Evolutionary conservation across 2,797 vertebrate genomes (phyloP).

Genomic region (Leucoraja ocellata): DNA sequence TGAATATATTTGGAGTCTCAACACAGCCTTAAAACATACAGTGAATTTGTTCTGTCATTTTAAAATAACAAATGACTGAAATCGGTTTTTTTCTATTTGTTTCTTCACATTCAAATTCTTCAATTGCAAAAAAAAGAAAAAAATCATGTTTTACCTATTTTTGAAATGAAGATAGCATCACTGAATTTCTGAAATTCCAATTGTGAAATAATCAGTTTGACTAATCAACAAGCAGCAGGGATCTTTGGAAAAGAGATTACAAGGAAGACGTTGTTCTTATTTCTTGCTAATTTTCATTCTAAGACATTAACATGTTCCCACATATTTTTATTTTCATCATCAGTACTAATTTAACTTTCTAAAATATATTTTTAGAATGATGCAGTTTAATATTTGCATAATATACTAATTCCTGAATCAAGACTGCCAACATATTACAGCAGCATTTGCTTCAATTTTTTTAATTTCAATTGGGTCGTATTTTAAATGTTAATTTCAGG

Average conservation of each 20-base stretch:
- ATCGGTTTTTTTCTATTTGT: not conserved
- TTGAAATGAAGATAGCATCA: not conserved
- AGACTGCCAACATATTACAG: not conserved
- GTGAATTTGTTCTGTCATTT: not conserved
- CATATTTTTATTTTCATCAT: not conserved
- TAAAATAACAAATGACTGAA: not conserved
- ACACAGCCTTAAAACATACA: not conserved
- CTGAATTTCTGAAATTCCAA: not conserved
- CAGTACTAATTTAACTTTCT: not conserved
- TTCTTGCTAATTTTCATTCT: not conserved
- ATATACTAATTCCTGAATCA: not conserved
- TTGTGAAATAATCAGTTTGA: not conserved
- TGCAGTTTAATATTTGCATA: not conserved
- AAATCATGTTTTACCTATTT: not conserved
- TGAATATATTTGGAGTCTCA: not conserved
- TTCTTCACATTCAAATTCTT: not conserved
- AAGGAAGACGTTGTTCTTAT: not conserved
- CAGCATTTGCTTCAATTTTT: not conserved
- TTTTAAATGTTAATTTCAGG: not conserved
- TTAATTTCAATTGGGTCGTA: not conserved
- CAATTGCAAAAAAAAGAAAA: not conserved
- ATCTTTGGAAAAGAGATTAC: not conserved
- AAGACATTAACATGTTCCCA: not conserved
- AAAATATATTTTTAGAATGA: not conserved
- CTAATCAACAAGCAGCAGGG: not conserved